Evolutionary conservation across 2,113 vertebrate genomes (phyloP).

Genomic region (Nerophis lumbriciformis): DNA sequence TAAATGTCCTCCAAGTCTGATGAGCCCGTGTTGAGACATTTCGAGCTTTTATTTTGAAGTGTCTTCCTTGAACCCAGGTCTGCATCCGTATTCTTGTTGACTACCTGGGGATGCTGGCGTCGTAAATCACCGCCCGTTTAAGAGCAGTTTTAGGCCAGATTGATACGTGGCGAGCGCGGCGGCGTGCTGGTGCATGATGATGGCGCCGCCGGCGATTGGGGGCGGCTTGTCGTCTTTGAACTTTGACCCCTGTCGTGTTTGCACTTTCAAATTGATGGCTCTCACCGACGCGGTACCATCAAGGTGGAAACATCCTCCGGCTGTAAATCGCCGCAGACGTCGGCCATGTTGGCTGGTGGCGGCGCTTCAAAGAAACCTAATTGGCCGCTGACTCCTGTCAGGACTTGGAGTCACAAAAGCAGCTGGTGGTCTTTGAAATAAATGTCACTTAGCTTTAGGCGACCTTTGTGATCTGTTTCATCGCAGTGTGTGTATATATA

Average conservation of each 20-base stretch:
- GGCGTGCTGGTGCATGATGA: background rate
- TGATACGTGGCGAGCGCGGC: background rate
- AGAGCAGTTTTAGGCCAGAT: slow-evolving; percentile 3
- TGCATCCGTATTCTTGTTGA: slow-evolving; percentile 1
- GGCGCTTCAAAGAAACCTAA: background rate
- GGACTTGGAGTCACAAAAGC: background rate
- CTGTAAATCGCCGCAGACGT: background rate
- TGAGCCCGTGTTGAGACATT: too few relatives aligned
- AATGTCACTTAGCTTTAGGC: background rate
- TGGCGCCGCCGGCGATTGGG: background rate
- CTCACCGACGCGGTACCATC: background rate
- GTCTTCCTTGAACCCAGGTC: background rate
- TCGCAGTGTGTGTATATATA: background rate
- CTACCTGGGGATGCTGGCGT: background rate
- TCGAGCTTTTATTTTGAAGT: too few relatives aligned
- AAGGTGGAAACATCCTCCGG: slow-evolving; percentile 1
- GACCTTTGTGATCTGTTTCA: background rate
- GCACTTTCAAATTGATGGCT: slow-evolving; percentile 4
- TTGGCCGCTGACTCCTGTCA: background rate
- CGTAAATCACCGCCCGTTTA: background rate
- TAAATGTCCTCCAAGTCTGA: too few relatives aligned
- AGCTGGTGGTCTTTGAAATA: background rate
- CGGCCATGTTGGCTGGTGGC: background rate
- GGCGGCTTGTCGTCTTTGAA: background rate
- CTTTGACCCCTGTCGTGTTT: slow-evolving; percentile 3